These are phyloP conservation scores for Dryobotodes eremita DNA, from an alignment of 2,888 invertebrate species.

Conservation along the genomic window DNA sequence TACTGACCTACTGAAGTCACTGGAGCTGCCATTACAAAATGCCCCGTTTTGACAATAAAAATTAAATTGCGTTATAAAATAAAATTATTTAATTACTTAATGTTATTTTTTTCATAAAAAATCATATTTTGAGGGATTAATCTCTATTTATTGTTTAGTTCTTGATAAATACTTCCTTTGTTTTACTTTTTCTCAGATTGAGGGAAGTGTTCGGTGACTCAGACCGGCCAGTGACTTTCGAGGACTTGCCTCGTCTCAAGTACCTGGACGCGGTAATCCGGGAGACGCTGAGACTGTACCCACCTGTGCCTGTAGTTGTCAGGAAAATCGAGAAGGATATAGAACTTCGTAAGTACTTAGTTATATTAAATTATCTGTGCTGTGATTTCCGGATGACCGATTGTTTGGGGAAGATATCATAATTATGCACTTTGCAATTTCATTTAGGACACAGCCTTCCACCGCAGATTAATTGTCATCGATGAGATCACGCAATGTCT, in stretches of 20 bases:
- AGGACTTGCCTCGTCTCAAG: slow-evolving; percentile 67
- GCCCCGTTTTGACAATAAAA: neutral
- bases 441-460: neutral
- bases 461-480: neutral
- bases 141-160: neutral
- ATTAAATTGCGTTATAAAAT: neutral
- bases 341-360: slow-evolving; percentile 62
- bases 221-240: slow-evolving; percentile 57
- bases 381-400: neutral
- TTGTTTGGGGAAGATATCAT: neutral
- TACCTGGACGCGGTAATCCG: slow-evolving; percentile 75
- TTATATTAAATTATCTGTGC: neutral
- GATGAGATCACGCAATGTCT: neutral
- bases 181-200: slow-evolving; percentile 56
- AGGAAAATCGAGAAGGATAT: slow-evolving; percentile 67
- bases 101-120: neutral
- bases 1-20: neutral
- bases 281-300: slow-evolving; percentile 73
- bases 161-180: neutral
- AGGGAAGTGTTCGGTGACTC: slow-evolving; percentile 70
- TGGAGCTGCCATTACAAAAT: neutral
- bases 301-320: slow-evolving; percentile 71
- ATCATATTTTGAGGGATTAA: neutral
- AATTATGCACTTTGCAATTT: neutral
- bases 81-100: rapidly evolving